A percentile compares a stretch with the other conserved stretches of the same genome.
Evolutionary conservation across 2,113 vertebrate genomes (phyloP).

Genomic region (Strigops habroptila): DNA sequence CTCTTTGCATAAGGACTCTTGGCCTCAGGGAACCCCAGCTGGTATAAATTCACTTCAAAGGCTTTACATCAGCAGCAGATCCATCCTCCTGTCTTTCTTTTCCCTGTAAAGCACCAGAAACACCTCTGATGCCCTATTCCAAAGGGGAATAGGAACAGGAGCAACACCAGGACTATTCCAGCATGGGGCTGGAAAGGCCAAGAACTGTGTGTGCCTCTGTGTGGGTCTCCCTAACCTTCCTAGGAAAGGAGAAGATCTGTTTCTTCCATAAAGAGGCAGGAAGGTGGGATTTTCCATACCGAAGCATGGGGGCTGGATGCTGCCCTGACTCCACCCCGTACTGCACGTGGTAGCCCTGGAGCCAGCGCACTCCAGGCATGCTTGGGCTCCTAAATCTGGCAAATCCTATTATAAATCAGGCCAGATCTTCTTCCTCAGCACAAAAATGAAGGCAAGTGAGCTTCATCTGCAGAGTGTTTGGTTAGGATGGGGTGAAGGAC

Average conservation of each 20-base stretch:
- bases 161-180: background rate
- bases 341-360: fast-evolving
- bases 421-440: background rate
- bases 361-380: fast-evolving
- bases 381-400: background rate
- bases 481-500: background rate
- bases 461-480: background rate
- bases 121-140: background rate
- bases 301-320: background rate
- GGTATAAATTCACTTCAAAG: conserved; percentile 19
- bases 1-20: conserved; percentile 32
- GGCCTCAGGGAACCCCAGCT: conserved; percentile 31
- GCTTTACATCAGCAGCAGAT: background rate
- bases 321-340: background rate
- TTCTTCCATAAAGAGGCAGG: background rate
- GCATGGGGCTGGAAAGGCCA: background rate
- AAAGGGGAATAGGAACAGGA: background rate
- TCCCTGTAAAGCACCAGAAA: background rate
- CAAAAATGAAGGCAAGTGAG: background rate
- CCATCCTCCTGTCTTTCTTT: background rate
- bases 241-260: background rate
- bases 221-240: background rate
- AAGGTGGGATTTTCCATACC: background rate
- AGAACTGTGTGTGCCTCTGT: background rate
- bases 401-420: background rate